Evolutionary conservation across 2,888 invertebrate genomes (phyloP).

Genomic region (Heteromyza rotundicornis): DNA sequence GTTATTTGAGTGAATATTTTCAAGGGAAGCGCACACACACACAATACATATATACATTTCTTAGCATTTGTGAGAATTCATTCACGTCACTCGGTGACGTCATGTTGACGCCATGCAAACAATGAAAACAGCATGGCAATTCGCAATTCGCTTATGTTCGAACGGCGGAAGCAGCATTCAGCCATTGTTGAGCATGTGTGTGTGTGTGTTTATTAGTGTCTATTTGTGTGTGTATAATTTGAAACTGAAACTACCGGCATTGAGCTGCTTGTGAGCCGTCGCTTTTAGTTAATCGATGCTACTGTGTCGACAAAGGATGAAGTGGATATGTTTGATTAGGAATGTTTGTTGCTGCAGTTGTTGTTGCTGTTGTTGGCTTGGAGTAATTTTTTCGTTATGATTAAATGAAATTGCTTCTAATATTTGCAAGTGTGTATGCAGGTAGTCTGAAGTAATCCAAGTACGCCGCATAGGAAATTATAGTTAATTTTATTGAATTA

Average conservation of each 20-base stretch:
- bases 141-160: too few relatives aligned
- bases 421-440: slow-evolving; percentile 9
- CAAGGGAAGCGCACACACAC: background rate
- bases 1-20: background rate
- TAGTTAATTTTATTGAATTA: too few relatives aligned
- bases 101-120: background rate
- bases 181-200: background rate
- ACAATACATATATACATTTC: background rate
- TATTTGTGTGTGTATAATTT: slow-evolving; percentile 1
- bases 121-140: background rate
- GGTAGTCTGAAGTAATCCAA: too few relatives aligned
- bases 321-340: slow-evolving; percentile 16
- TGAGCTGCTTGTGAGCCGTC: too few relatives aligned
- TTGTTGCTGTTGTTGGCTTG: too few relatives aligned
- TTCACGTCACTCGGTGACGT: background rate
- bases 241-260: background rate
- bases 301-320: slow-evolving; percentile 14
- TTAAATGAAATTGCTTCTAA: too few relatives aligned
- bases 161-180: background rate
- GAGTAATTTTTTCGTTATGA: too few relatives aligned
- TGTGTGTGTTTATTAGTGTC: too few relatives aligned
- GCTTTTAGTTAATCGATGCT: slow-evolving; percentile 14
- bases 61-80: background rate
- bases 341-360: too few relatives aligned
- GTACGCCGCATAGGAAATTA: too few relatives aligned